A percentile compares a stretch with the other conserved stretches of the same genome.
Evolutionary conservation across 2,113 vertebrate genomes (phyloP).

Genomic region (Ornithorhynchus anatinus): DNA sequence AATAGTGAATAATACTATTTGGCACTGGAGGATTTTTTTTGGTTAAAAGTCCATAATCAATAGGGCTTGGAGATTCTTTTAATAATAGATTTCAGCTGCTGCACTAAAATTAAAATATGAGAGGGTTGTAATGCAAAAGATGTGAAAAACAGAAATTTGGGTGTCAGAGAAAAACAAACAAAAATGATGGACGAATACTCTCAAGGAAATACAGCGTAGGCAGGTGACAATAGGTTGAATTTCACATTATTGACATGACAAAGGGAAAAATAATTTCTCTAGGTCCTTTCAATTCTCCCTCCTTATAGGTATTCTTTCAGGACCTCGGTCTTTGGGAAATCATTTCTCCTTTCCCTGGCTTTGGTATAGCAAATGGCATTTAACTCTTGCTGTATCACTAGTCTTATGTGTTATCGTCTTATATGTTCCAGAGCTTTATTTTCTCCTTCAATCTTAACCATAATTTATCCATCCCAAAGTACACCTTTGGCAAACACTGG

Average conservation of each 20-base stretch:
- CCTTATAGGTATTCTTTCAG: not conserved
- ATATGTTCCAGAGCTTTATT: not conserved
- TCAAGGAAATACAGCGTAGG: not conserved
- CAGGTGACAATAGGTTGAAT: constrained; percentile 1
- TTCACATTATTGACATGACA: not conserved
- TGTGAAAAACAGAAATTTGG: not conserved
- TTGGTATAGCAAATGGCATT: not conserved
- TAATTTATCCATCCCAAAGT: constrained; percentile 36
- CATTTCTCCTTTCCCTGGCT: not conserved
- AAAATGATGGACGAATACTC: not conserved
- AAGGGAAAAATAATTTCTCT: not conserved
- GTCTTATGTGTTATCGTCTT: not conserved
- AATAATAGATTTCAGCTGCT: not conserved
- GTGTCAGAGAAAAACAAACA: not conserved
- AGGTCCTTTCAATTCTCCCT: not conserved
- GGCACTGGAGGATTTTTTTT: not conserved
- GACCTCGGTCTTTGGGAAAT: not conserved
- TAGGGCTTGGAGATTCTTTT: too few species aligned
- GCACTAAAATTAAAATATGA: constrained; percentile 15
- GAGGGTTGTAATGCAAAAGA: not conserved
- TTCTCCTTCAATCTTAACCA: not conserved
- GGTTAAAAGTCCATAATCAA: not conserved
- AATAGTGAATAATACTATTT: not conserved
- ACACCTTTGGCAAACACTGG: not conserved
- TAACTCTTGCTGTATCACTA: constrained; percentile 5